Conservation (phyloP, 1,140 invertebrate genomes). For the Neodiprion lecontei region DNA sequence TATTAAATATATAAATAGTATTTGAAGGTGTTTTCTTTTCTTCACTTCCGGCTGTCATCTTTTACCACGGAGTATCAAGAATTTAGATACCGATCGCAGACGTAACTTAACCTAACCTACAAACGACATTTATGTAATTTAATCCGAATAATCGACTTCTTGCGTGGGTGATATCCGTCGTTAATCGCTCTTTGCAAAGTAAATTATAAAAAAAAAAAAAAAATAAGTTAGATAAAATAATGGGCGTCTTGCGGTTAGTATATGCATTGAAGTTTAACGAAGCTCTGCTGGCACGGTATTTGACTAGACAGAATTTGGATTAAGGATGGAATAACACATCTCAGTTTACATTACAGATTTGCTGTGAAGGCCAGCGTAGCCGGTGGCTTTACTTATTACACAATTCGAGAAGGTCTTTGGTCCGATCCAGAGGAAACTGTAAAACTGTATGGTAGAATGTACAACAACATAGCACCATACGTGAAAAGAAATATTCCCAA, state of each 20-base stretch:
- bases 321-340: background rate
- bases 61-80: background rate
- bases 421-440: constrained; percentile 46
- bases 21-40: background rate
- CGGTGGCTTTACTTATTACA: constrained; percentile 48
- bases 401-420: constrained; percentile 49
- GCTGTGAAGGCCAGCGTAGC: constrained; percentile 43
- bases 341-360: constrained; percentile 36
- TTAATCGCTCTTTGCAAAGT: background rate
- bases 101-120: background rate
- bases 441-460: constrained; percentile 47
- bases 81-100: background rate
- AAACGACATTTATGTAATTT: background rate
- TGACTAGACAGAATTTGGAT: background rate
- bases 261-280: background rate
- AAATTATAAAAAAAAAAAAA: background rate
- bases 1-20: background rate
- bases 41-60: background rate
- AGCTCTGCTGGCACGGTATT: constrained; percentile 12
- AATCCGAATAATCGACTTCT: background rate
- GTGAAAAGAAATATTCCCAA: constrained; percentile 43
- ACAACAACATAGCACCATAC: constrained; percentile 41
- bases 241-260: constrained; percentile 12
- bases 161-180: background rate
- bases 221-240: background rate